Conservation (phyloP, 2,888 invertebrate species). For the Emesis furor region DNA sequence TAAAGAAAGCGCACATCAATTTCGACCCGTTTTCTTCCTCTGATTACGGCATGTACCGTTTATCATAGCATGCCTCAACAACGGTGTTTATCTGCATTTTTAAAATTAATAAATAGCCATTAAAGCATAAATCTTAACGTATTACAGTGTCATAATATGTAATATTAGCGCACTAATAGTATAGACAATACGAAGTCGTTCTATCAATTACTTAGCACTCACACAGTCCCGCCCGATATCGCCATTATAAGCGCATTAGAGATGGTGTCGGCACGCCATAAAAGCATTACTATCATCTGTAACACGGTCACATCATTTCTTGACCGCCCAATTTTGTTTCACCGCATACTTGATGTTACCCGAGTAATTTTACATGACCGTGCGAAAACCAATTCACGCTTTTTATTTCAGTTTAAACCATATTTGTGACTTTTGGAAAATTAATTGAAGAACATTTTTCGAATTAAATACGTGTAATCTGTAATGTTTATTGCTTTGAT, state of each 20-base stretch:
- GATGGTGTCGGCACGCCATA: constrained; percentile 88
- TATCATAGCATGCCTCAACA: background rate
- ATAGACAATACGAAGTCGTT: constrained; percentile 84
- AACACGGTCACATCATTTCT: constrained; percentile 90
- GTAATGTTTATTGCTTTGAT: constrained; percentile 68
- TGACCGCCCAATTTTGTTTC: constrained; percentile 87
- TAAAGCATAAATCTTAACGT: constrained; percentile 19
- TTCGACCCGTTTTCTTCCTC: background rate
- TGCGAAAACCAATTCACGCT: constrained; percentile 84
- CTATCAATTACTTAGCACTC: constrained; percentile 90
- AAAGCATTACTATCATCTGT: constrained; percentile 86
- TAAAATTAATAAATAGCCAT: constrained; percentile 45
- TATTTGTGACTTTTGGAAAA: constrained; percentile 76
- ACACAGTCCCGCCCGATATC: constrained; percentile 85
- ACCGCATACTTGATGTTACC: constrained; percentile 82
- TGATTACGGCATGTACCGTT: background rate
- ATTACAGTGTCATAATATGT: constrained; percentile 51
- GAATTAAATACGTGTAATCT: constrained; percentile 76
- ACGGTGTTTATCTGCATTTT: background rate
- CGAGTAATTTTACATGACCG: constrained; percentile 84
- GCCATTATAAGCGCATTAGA: constrained; percentile 90
- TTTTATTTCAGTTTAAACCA: constrained; percentile 79
- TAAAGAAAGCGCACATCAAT: background rate
- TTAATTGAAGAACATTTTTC: constrained; percentile 80
- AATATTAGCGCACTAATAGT: constrained; percentile 84